A percentile compares a stretch with the other conserved stretches of the same genome.
Evolutionary conservation across 2,797 vertebrate genomes (phyloP).

Genomic region (Gymnopithys bicolor): DNA sequence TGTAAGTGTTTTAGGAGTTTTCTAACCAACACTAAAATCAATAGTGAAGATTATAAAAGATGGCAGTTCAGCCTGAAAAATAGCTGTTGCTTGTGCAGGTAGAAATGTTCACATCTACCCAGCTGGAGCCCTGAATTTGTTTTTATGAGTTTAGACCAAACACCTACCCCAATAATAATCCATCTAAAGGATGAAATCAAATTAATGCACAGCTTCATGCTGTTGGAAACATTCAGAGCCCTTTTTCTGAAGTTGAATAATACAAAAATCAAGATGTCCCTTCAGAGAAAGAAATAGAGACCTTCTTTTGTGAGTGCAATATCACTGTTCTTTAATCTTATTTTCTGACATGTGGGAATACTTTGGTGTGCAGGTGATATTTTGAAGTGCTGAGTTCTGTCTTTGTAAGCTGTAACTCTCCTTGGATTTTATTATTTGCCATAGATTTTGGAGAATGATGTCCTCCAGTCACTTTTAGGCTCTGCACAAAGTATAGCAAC

Average conservation of each 20-base stretch:
- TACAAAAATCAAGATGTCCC: background rate
- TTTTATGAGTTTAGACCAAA: background rate
- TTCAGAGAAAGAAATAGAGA: background rate
- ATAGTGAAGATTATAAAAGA: background rate
- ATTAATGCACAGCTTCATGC: background rate
- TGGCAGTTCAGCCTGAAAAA: background rate
- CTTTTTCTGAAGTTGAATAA: background rate
- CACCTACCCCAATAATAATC: background rate
- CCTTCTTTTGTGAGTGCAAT: background rate
- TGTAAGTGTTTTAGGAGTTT: background rate
- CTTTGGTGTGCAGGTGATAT: background rate
- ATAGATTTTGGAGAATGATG: background rate
- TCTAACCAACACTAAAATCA: background rate
- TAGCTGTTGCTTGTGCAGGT: background rate
- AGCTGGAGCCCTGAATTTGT: background rate
- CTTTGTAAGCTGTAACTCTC: background rate
- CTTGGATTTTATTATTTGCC: background rate
- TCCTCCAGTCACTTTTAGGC: background rate
- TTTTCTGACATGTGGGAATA: background rate
- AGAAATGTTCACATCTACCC: background rate
- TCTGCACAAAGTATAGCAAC: background rate
- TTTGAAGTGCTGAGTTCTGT: slow-evolving; percentile 3
- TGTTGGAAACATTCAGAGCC: background rate
- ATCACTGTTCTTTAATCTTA: background rate
- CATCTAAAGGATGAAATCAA: background rate